Evolutionary conservation across 1,140 invertebrate species (phyloP).

Genomic region (Brachionus manjavacas): DNA sequence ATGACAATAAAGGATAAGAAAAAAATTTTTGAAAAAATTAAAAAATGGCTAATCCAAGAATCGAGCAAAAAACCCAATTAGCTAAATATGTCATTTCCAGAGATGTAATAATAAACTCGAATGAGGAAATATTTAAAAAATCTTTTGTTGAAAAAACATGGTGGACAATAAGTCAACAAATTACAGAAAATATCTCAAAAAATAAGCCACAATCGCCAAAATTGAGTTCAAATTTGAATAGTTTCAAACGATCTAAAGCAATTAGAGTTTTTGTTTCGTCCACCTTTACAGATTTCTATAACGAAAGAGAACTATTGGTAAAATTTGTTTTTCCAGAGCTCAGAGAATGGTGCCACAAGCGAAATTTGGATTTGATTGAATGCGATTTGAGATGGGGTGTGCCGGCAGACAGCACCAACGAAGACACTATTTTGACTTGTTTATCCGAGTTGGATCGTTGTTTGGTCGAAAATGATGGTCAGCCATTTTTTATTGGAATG

Average conservation of each 20-base stretch:
- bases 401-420: slow-evolving; percentile 50
- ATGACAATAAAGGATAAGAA: not conserved
- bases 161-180: not conserved
- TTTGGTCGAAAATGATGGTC: slow-evolving; percentile 47
- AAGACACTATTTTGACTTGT: slow-evolving; percentile 51
- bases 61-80: not conserved
- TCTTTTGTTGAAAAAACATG: not conserved
- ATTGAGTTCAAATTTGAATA: not conserved
- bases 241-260: not conserved
- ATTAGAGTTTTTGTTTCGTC: slow-evolving; percentile 55
- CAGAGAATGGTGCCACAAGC: slow-evolving; percentile 53
- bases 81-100: not conserved
- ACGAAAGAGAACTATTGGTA: slow-evolving; percentile 55
- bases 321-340: slow-evolving; percentile 57
- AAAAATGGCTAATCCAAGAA: not conserved
- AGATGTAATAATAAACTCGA: not conserved
- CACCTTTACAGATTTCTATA: slow-evolving; percentile 56
- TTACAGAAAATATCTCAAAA: not conserved
- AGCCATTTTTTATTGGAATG: slow-evolving; percentile 53
- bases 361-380: slow-evolving; percentile 50
- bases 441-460: slow-evolving; percentile 54
- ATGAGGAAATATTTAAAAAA: not conserved
- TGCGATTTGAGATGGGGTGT: slow-evolving; percentile 57
- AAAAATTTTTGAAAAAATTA: not conserved
- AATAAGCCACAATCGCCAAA: not conserved